Conservation (phyloP, 1,140 invertebrate species). For the Apolygus lucorum region DNA sequence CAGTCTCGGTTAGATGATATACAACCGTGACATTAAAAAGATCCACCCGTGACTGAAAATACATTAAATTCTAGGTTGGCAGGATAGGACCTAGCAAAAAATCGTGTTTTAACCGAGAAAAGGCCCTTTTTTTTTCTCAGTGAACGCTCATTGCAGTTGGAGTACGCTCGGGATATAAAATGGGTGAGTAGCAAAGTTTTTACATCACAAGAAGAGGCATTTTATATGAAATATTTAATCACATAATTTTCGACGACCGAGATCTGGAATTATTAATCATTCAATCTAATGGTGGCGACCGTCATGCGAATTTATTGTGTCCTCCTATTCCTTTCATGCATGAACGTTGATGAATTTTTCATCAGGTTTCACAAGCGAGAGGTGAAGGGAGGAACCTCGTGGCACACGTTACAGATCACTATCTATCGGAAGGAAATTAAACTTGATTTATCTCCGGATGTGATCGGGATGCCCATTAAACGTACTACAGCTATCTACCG, state of each 20-base stretch:
- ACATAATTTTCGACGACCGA: background rate
- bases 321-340: background rate
- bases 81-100: too few species aligned
- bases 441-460: constrained; percentile 10
- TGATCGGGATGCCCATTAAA: constrained; percentile 10
- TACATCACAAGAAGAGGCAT: too few species aligned
- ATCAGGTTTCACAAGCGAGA: background rate
- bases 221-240: background rate
- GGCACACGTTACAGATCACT: constrained; percentile 10
- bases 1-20: too few species aligned
- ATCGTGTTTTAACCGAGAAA: too few species aligned
- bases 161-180: too few species aligned
- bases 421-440: constrained; percentile 8
- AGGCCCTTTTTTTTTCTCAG: too few species aligned
- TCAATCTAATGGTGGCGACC: background rate
- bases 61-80: too few species aligned
- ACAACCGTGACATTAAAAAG: too few species aligned
- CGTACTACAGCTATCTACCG: background rate
- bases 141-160: too few species aligned
- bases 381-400: background rate
- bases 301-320: background rate
- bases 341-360: constrained; percentile 8
- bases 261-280: background rate
- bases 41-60: too few species aligned
- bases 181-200: too few species aligned